Base-by-base conservation (phyloP, 2,113 vertebrate genomes). In the Cyprinodon brontotheroides region DNA sequence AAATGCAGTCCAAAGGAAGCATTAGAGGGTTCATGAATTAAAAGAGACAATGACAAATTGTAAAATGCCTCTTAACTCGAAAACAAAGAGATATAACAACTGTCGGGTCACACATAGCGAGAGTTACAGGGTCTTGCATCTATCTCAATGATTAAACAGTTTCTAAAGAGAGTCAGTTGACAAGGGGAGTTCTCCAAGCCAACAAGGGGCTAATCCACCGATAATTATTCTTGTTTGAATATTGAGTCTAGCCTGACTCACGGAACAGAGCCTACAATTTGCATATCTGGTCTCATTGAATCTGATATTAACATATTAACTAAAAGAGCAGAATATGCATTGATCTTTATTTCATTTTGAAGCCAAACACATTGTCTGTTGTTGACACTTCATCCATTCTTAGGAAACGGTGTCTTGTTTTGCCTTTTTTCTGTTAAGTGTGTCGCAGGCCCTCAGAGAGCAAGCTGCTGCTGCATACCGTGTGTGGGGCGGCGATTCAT, bases 201-300 rank as follows among this genome's bases (percentile, higher is more conserved):
- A 88, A 87, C 88, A 87, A 60, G 81, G 47, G 78, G 77, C 84
- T 90, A 89, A 91, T 89, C 90, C 88, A 82, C 67, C 78, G 85
- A 90, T 88, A 84, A 89, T 92, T 88, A 90, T 87, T 84, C 89
- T 62, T 86, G 85, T 85, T 87, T 89, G 86, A 89, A 87, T 86
- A 90, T 91, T 88, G 61, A 89, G 60, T 47, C 17, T 61, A 68
- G 53, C 75, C 74, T 70, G 77, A 76, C 78, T 87, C 65, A 61
- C 68, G 68, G 41, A 53, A 74, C 66, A 43, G 43, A 79, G 41
- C 48, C 41, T 62, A 20, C 60, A 14, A 78, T 88, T 85, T 79
- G 63, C 79, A 70, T 84, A 68, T 38, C 65, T 79, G 66, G 59
- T 70, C 61, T 75, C 15, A 74, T 39, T 61, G 62, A 77, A 69